Percentiles rank a stretch among this genome's conserved stretches.
phyloP scores from a whole-genome alignment of 2,888 invertebrate genomes.

The Cerastoderma edule region DNA sequence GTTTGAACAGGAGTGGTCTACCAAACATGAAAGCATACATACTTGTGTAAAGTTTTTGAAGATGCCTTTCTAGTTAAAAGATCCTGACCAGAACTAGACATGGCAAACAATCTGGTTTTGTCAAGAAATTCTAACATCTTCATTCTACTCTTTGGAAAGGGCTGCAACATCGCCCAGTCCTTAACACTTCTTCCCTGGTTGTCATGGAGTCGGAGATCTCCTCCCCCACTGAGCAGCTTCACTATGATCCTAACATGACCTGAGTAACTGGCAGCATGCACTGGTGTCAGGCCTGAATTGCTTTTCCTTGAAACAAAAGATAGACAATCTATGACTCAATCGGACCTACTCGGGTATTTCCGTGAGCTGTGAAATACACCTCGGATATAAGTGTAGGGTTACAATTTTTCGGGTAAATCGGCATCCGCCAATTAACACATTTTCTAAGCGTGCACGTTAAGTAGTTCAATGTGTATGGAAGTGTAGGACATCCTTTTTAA shows the following conservation, averaged over 20 bases:
- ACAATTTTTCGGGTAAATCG: too few relatives aligned
- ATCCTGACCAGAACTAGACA: constrained; percentile 73
- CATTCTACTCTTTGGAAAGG: constrained; percentile 71
- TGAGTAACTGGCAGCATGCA: constrained; percentile 83
- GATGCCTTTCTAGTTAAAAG: constrained; percentile 52
- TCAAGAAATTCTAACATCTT: constrained; percentile 80
- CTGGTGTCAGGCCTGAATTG: constrained; percentile 83
- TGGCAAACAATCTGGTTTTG: constrained; percentile 78
- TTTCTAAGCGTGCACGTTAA: too few relatives aligned
- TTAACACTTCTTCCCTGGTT: constrained; percentile 79
- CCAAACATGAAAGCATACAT: neutral
- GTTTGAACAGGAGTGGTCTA: neutral
- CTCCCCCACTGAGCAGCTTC: constrained; percentile 83
- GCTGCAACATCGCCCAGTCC: constrained; percentile 78
- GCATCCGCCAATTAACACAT: too few relatives aligned
- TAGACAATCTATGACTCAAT: too few relatives aligned
- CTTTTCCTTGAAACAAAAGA: constrained; percentile 74
- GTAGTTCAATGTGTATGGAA: too few relatives aligned
- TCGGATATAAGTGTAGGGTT: too few relatives aligned
- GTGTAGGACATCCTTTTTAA: too few relatives aligned
- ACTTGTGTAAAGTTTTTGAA: constrained; percentile 52
- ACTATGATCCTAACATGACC: constrained; percentile 81
- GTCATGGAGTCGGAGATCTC: constrained; percentile 84
- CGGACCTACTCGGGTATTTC: too few relatives aligned
- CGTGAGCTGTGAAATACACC: too few relatives aligned